phyloP scores from a whole-genome alignment of 1,140 invertebrate species.

The Drosophila tsacasi region DNA sequence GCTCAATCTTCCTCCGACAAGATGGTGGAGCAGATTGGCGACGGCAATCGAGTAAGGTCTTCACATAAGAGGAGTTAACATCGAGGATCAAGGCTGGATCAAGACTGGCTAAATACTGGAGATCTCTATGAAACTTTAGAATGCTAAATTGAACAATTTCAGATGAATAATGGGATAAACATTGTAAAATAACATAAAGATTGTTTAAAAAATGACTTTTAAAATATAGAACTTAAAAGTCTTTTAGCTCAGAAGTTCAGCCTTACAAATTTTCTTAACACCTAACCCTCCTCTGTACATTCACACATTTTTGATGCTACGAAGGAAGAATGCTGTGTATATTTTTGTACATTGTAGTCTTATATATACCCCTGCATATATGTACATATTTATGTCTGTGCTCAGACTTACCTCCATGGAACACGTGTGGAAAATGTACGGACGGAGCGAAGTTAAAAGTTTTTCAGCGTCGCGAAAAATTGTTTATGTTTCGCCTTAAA shows the following conservation, averaged over 20 bases:
- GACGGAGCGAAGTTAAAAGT: slow-evolving; percentile 31
- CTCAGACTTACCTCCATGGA: background rate
- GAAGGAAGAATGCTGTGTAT: background rate
- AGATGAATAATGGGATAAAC: background rate
- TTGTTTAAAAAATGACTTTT: background rate
- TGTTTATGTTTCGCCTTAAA: slow-evolving; percentile 46
- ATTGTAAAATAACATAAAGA: too few relatives aligned
- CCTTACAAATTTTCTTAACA: background rate
- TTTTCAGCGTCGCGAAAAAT: slow-evolving; percentile 49
- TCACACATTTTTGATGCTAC: background rate
- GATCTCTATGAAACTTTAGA: background rate
- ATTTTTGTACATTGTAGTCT: background rate
- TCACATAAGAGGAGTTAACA: background rate
- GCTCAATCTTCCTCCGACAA: too few relatives aligned
- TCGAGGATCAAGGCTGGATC: background rate
- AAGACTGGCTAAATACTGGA: too few relatives aligned
- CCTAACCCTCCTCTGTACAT: background rate
- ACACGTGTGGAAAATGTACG: slow-evolving; percentile 30
- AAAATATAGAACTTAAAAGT: background rate
- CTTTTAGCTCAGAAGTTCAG: background rate
- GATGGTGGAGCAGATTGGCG: too few relatives aligned
- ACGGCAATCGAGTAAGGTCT: background rate
- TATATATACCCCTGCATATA: background rate
- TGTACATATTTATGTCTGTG: background rate
- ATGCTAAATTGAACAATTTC: background rate